These are phyloP conservation scores for Coronaproctus castanopsis DNA, from an alignment of 2,888 invertebrate species.

Conservation along the genomic window DNA sequence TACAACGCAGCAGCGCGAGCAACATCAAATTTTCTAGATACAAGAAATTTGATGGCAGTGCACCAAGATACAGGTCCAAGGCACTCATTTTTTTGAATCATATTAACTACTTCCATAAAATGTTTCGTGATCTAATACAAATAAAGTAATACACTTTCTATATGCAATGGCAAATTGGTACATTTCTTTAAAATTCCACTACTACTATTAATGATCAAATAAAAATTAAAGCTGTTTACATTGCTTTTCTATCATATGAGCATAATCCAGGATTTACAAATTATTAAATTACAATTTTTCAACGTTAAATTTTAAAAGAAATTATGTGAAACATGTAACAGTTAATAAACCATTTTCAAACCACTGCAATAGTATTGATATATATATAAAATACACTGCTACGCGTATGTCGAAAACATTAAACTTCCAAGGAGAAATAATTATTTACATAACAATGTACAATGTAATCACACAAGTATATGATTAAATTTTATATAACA, in stretches of 20 bases:
- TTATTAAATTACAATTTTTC: background rate
- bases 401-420: no score
- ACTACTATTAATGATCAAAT: no score
- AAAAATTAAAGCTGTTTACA: no score
- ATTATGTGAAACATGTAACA: no score
- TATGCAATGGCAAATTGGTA: background rate
- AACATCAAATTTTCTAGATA: slow-evolving; percentile 88
- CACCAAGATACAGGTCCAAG: slow-evolving; percentile 48
- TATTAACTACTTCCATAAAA: slow-evolving; percentile 56
- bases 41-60: slow-evolving; percentile 78
- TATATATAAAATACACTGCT: no score
- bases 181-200: no score
- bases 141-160: background rate
- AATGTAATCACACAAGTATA: background rate
- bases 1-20: slow-evolving; percentile 73
- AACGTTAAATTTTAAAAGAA: no score
- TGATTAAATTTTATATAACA: no score
- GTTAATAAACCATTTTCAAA: no score
- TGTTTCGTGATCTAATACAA: slow-evolving; percentile 52
- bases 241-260: no score
- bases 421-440: background rate
- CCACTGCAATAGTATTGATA: no score
- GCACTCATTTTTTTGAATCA: slow-evolving; percentile 27
- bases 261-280: no score
- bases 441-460: background rate